Evolutionary conservation across 64 coral and sea anemone genomes (phyloP).

Genomic region (Stylophora pistillata): DNA sequence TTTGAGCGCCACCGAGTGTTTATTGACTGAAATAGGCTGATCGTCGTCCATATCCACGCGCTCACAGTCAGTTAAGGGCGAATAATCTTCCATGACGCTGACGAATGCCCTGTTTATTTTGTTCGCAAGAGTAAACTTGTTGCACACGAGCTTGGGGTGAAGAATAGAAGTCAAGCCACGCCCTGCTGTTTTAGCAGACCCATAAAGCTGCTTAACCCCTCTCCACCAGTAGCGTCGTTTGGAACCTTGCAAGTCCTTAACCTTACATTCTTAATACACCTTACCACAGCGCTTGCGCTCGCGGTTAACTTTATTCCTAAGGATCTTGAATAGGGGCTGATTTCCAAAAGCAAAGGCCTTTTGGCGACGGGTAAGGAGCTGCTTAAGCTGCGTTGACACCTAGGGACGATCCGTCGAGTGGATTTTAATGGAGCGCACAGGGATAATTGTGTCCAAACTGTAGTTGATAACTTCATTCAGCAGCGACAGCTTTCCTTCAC

Average conservation of each 20-base stretch:
- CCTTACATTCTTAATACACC: constrained; percentile 32
- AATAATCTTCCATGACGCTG: constrained; percentile 5
- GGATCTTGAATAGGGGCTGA: background rate
- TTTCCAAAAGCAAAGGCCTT: constrained; percentile 51
- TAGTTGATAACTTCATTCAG: constrained; percentile 51
- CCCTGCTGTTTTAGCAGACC: background rate
- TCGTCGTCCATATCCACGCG: constrained; percentile 36
- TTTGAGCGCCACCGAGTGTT: constrained; percentile 2
- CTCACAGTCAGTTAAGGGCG: background rate
- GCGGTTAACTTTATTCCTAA: constrained; percentile 58
- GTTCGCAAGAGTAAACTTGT: background rate
- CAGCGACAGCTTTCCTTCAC: constrained; percentile 24
- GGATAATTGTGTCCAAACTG: constrained; percentile 53
- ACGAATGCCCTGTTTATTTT: constrained; percentile 3
- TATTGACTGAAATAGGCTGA: constrained; percentile 33
- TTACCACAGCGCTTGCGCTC: constrained; percentile 45
- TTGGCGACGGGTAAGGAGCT: constrained; percentile 46
- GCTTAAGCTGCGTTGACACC: constrained; percentile 46
- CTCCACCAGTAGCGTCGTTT: constrained; percentile 50
- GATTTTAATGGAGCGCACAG: constrained; percentile 42
- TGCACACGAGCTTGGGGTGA: too few relatives aligned
- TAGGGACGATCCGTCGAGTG: constrained; percentile 61
- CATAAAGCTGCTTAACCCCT: constrained; percentile 37
- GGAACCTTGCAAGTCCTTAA: constrained; percentile 23
- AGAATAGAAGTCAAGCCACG: background rate